Evolutionary conservation across 2,888 invertebrate species (phyloP).

Genomic region (Rhamnusium bicolor): DNA sequence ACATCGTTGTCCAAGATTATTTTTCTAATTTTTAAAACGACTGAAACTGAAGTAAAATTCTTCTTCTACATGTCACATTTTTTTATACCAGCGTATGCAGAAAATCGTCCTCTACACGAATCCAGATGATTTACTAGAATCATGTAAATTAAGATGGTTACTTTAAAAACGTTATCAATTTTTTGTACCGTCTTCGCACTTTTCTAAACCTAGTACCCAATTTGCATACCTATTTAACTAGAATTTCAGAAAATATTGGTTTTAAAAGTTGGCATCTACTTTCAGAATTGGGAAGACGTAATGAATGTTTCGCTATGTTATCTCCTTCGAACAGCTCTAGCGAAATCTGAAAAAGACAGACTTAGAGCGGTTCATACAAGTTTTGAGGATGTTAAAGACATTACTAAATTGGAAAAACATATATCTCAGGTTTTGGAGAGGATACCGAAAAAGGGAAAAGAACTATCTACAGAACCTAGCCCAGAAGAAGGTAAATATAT

Average conservation of each 20-base stretch:
- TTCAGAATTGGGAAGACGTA: conserved; percentile 87
- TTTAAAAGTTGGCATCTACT: conserved; percentile 30
- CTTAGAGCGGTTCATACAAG: conserved; percentile 74
- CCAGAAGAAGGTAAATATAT: conserved; percentile 31
- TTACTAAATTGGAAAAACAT: conserved; percentile 67
- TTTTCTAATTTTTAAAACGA: too few relatives aligned
- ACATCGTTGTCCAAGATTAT: too few relatives aligned
- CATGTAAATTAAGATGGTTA: too few relatives aligned
- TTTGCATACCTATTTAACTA: background rate
- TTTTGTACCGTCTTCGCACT: too few relatives aligned
- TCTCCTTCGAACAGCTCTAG: conserved; percentile 76
- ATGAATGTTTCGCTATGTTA: conserved; percentile 79
- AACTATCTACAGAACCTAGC: background rate
- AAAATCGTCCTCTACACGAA: too few relatives aligned
- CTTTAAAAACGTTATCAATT: too few relatives aligned
- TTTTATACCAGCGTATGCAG: too few relatives aligned
- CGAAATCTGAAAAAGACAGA: conserved; percentile 79
- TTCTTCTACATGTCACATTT: too few relatives aligned
- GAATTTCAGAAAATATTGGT: background rate
- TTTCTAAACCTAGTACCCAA: too few relatives aligned
- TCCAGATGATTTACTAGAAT: too few relatives aligned
- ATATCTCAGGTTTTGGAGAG: conserved; percentile 67
- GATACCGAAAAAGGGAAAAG: conserved; percentile 56
- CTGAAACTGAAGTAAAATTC: too few relatives aligned
- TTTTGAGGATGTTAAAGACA: conserved; percentile 67